Evolutionary conservation across 2,797 vertebrate species (phyloP).

Genomic region (Momotus momota): DNA sequence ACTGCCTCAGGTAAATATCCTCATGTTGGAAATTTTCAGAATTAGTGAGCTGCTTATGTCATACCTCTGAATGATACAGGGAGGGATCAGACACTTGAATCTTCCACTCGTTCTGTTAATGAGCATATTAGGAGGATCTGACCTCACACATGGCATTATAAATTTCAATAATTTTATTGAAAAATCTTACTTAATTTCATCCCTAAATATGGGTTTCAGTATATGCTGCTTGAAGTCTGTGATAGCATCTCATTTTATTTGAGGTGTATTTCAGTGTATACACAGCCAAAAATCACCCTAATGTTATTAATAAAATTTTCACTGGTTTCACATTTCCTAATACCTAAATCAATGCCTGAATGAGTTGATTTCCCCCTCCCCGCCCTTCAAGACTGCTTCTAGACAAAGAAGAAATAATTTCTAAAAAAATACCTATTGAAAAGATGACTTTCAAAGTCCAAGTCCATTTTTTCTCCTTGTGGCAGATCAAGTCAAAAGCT

Average conservation of each 20-base stretch:
- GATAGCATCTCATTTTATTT: background rate
- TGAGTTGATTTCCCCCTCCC: background rate
- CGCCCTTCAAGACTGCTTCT: background rate
- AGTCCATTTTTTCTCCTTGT: background rate
- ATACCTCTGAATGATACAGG: background rate
- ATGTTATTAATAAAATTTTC: background rate
- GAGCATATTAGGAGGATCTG: background rate
- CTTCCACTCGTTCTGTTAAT: background rate
- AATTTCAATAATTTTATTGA: background rate
- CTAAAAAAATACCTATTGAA: background rate
- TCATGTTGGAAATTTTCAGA: background rate
- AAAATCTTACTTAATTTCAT: background rate
- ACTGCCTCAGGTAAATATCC: slow-evolving; percentile 71
- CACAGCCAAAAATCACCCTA: background rate
- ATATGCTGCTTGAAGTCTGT: background rate
- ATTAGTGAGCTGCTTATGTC: background rate
- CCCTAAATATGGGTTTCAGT: background rate
- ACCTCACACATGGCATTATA: background rate
- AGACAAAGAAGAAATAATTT: background rate
- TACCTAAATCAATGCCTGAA: background rate
- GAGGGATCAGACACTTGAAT: background rate
- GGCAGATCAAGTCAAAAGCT: background rate
- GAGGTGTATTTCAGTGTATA: background rate
- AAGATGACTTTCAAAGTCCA: background rate
- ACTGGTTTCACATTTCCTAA: background rate